A percentile compares a stretch with the other conserved stretches of the same genome.
Conservation (phyloP, 1,140 invertebrate genomes). For the Teleogryllus occipitalis region DNA sequence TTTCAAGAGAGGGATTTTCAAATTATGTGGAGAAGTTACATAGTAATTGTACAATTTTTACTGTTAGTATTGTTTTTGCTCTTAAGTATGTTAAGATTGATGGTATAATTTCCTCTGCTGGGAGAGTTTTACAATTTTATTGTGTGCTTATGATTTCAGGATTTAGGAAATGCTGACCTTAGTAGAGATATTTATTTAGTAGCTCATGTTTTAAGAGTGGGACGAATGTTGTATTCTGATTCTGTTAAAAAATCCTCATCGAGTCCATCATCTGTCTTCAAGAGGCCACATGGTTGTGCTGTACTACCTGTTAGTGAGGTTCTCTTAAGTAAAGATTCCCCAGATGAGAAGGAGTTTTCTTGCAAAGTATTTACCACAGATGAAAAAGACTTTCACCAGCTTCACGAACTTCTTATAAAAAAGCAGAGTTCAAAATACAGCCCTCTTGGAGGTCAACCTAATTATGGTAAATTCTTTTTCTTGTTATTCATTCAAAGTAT, state of each 20-base stretch:
- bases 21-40: conserved; percentile 82
- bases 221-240: conserved; percentile 76
- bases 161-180: conserved; percentile 71
- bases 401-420: conserved; percentile 80
- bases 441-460: conserved; percentile 61
- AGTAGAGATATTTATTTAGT: conserved; percentile 76
- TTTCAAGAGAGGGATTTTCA: conserved; percentile 82
- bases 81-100: not conserved
- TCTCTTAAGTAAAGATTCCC: conserved; percentile 17
- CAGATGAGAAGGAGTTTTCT: conserved; percentile 60
- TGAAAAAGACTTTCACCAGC: conserved; percentile 83
- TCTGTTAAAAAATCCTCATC: conserved; percentile 53
- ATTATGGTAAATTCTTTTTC: conserved; percentile 48
- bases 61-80: conserved; percentile 45
- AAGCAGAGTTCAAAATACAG: conserved; percentile 75
- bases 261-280: conserved; percentile 39
- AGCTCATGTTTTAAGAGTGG: conserved; percentile 79
- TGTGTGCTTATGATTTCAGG: conserved; percentile 31
- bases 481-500: not conserved
- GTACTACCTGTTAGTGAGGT: conserved; percentile 49
- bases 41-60: conserved; percentile 82
- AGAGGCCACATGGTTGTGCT: conserved; percentile 75
- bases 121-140: not conserved
- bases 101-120: not conserved
- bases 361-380: conserved; percentile 75